phyloP scores from a whole-genome alignment of 2,113 vertebrate species.

The Rhodinocichla rosea region DNA sequence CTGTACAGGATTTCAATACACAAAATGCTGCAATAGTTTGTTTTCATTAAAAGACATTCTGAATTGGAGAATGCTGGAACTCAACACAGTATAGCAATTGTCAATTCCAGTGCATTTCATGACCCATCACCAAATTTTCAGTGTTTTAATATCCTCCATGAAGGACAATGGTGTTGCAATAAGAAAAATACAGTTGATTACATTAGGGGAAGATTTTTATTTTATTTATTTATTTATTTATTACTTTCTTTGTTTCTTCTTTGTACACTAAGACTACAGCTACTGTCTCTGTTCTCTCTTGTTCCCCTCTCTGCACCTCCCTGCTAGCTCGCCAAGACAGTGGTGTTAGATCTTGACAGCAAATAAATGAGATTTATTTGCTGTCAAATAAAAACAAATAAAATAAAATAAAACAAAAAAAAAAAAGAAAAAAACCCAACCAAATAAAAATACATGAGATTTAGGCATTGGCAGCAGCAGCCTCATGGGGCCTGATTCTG shows the following conservation, averaged over 20 bases:
- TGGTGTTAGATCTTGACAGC: neutral
- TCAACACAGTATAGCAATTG: neutral
- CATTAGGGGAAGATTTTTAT: neutral
- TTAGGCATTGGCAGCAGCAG: neutral
- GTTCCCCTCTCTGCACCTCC: neutral
- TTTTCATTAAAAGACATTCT: neutral
- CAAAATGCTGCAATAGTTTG: neutral
- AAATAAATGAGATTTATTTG: neutral
- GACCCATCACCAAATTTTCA: neutral
- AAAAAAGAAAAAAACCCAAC: no score
- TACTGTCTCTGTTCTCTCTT: neutral
- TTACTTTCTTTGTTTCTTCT: neutral
- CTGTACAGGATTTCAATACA: accelerated
- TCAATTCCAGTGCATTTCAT: neutral
- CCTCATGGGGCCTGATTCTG: accelerated
- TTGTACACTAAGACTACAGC: neutral
- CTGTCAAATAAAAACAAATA: no score
- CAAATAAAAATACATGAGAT: neutral
- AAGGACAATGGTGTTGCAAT: neutral
- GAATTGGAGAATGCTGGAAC: neutral
- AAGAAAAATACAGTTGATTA: neutral
- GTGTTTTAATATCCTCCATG: neutral
- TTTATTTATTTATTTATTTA: neutral
- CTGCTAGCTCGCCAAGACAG: neutral
- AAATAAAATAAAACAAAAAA: no score